Conservation (phyloP, 1,140 invertebrate species). For the Drosophila novamexicana region DNA sequence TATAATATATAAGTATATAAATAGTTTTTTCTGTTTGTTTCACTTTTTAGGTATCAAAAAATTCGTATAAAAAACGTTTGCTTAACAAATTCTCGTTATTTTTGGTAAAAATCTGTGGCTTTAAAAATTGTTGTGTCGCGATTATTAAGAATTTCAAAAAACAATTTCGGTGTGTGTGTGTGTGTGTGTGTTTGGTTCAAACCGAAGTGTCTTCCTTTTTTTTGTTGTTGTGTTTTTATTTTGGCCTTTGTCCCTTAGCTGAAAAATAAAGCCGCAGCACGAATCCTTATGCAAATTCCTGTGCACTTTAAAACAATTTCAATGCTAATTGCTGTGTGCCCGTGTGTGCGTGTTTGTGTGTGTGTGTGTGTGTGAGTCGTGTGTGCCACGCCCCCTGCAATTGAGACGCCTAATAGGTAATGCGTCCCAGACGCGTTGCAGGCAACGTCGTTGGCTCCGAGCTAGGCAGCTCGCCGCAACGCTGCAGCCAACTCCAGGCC, state of each 20-base stretch:
- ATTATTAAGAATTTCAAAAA: conserved; percentile 46
- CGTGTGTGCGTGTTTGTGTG: background rate
- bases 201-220: conserved; percentile 3
- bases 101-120: conserved; percentile 62
- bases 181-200: background rate
- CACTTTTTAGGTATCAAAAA: conserved; percentile 69
- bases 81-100: conserved; percentile 71
- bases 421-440: conserved; percentile 63
- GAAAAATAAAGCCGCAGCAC: conserved; percentile 9
- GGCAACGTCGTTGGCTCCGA: conserved; percentile 69
- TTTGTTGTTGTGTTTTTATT: background rate
- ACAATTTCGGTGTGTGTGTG: conserved; percentile 41
- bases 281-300: conserved; percentile 24
- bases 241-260: background rate
- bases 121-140: conserved; percentile 62
- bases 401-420: conserved; percentile 53
- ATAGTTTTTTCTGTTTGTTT: conserved; percentile 42
- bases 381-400: conserved; percentile 39
- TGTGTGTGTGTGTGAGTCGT: conserved; percentile 39
- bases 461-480: conserved; percentile 71
- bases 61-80: conserved; percentile 75
- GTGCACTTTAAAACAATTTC: conserved; percentile 4
- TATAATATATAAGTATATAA: conserved; percentile 64
- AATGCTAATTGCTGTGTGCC: conserved; percentile 29
- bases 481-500: conserved; percentile 72